These are phyloP conservation scores for Pseudotriccus pelzelni DNA, from an alignment of 2,797 vertebrate species.

Conservation along the genomic window DNA sequence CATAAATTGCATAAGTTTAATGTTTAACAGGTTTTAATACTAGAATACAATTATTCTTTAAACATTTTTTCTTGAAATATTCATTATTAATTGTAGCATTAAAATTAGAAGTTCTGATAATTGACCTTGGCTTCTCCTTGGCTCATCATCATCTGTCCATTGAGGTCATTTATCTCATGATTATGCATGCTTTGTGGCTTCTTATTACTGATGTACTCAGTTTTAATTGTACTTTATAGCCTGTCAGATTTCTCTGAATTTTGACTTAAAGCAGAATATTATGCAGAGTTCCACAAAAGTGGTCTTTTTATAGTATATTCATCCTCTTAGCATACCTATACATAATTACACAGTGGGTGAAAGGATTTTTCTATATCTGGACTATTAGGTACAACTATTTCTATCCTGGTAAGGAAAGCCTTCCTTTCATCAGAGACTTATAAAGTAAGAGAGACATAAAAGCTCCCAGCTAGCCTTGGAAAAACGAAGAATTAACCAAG, in stretches of 20 bases:
- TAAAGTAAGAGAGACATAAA: neutral
- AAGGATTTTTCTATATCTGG: neutral
- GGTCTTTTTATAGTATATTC: neutral
- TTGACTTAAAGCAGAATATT: slow-evolving; percentile 55
- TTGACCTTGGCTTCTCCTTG: slow-evolving; percentile 81
- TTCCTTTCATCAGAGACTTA: neutral
- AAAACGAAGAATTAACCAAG: neutral
- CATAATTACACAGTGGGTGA: neutral
- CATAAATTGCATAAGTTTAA: slow-evolving; percentile 81
- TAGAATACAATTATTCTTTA: slow-evolving; percentile 79
- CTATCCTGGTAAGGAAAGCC: neutral
- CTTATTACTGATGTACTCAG: slow-evolving; percentile 48
- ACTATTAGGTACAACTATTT: neutral
- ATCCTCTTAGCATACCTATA: neutral
- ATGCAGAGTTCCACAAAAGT: slow-evolving; percentile 2
- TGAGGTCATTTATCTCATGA: slow-evolving; percentile 74
- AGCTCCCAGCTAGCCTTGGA: neutral
- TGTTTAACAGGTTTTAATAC: slow-evolving; percentile 77
- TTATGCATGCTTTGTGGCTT: slow-evolving; percentile 72
- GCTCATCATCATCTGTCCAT: slow-evolving; percentile 63
- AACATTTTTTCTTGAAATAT: slow-evolving; percentile 72
- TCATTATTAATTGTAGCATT: slow-evolving; percentile 79
- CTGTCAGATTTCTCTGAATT: slow-evolving; percentile 68
- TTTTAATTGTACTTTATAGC: slow-evolving; percentile 74
- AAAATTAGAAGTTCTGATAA: slow-evolving; percentile 80